Conservation (phyloP, 1,140 invertebrate genomes). For the Drosophila nigromelanica region DNA sequence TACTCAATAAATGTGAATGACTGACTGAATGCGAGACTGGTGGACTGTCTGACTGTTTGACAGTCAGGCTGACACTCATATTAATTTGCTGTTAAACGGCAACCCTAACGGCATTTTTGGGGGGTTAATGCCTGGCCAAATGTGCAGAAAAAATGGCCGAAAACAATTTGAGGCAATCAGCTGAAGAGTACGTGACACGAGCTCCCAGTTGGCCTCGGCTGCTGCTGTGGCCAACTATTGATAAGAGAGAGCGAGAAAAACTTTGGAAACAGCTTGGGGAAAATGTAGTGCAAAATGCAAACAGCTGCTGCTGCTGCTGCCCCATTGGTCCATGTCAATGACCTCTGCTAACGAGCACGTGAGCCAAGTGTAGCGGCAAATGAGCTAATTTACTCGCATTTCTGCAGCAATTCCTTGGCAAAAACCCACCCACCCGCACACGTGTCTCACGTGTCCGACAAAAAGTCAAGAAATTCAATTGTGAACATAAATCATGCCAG, state of each 20-base stretch:
- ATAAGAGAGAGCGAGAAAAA: conserved; percentile 25
- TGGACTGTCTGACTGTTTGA: conserved; percentile 12
- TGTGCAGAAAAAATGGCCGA: conserved; percentile 70
- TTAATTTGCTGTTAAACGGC: conserved; percentile 63
- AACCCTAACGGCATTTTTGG: conserved; percentile 31
- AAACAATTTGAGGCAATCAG: conserved; percentile 80
- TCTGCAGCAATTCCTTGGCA: conserved; percentile 34
- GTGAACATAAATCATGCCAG: conserved; percentile 71
- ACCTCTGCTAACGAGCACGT: conserved; percentile 75
- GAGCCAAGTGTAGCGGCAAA: conserved; percentile 77
- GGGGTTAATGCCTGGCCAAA: conserved; percentile 66
- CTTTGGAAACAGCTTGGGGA: conserved; percentile 5
- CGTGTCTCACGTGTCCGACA: conserved; percentile 42
- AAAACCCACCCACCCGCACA: conserved; percentile 29
- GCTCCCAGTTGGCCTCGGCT: conserved; percentile 15
- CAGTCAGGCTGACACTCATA: conserved; percentile 50
- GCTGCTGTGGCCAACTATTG: conserved; percentile 35
- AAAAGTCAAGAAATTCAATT: conserved; percentile 80
- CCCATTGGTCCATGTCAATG: conserved; percentile 55
- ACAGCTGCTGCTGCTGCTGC: conserved; percentile 60
- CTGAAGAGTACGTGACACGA: conserved; percentile 69
- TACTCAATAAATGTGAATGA: conserved; percentile 16
- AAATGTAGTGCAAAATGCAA: conserved; percentile 65
- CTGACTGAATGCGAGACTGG: conserved; percentile 23
- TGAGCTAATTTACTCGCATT: conserved; percentile 69